Conservation (phyloP, 2,113 vertebrate species). For the Rutilus rutilus region DNA sequence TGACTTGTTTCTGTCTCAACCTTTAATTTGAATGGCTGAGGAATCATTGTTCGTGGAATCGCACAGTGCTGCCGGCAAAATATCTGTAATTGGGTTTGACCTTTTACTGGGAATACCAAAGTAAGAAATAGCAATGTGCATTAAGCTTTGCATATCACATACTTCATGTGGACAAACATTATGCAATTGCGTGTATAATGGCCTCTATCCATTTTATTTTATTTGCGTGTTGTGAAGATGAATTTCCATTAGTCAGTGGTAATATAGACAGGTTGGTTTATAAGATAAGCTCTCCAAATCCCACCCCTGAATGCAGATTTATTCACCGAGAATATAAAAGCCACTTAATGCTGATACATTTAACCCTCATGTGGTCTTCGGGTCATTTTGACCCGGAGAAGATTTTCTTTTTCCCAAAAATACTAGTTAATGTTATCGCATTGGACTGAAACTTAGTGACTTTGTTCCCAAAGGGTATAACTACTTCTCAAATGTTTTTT, state of each 20-base stretch:
- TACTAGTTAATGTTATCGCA: too few relatives aligned
- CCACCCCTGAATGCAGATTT: background rate
- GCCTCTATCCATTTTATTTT: background rate
- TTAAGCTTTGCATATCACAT: background rate
- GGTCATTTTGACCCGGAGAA: too few relatives aligned
- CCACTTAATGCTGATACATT: background rate
- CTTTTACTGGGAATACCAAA: conserved; percentile 81
- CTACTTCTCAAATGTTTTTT: too few relatives aligned
- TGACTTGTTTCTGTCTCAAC: conserved; percentile 65
- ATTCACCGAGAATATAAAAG: background rate
- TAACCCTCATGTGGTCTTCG: too few relatives aligned
- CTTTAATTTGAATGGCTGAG: conserved; percentile 72
- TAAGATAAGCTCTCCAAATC: conserved; percentile 7
- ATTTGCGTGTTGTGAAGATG: background rate
- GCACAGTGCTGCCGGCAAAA: conserved; percentile 75
- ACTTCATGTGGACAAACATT: background rate
- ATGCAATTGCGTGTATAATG: background rate
- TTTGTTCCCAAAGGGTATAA: too few relatives aligned
- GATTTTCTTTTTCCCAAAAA: too few relatives aligned
- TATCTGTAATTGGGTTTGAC: conserved; percentile 83
- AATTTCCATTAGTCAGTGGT: conserved; percentile 6
- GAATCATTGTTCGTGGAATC: conserved; percentile 74
- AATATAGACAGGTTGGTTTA: background rate
- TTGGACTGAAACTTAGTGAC: too few relatives aligned
- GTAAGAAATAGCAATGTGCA: conserved; percentile 64